phyloP scores from a whole-genome alignment of 2,797 vertebrate genomes.

The Silurus lanzhouensis region DNA sequence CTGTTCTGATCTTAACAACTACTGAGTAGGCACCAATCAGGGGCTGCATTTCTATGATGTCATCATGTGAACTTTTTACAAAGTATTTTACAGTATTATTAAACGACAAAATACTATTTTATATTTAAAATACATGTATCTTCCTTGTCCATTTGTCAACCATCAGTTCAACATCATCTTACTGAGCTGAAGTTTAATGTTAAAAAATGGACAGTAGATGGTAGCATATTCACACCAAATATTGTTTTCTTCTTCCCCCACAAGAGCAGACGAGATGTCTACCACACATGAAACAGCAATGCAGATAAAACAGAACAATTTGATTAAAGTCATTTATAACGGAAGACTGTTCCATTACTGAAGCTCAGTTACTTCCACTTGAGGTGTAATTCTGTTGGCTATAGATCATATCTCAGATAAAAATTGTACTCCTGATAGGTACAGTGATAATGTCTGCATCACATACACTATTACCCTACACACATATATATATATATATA shows the following conservation, averaged over 20 bases:
- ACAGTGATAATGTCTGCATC: background rate
- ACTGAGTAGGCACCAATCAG: too few relatives aligned
- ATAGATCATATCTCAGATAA: background rate
- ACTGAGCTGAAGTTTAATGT: background rate
- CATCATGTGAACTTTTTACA: too few relatives aligned
- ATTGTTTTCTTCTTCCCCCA: background rate
- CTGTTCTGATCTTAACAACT: too few relatives aligned
- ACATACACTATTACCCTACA: background rate
- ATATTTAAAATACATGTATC: too few relatives aligned
- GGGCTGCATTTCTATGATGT: too few relatives aligned
- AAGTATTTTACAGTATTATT: too few relatives aligned
- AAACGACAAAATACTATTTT: too few relatives aligned
- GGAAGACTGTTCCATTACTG: background rate
- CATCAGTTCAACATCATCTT: background rate
- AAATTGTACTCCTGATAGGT: background rate
- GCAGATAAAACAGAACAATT: background rate
- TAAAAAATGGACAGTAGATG: constrained; percentile 28
- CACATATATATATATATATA: too few relatives aligned
- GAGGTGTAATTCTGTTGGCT: background rate
- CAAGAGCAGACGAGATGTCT: background rate
- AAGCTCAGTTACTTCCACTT: background rate
- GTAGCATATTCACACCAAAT: constrained; percentile 1
- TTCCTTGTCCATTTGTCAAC: too few relatives aligned
- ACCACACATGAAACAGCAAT: background rate
- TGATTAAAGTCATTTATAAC: background rate